Evolutionary conservation across 2,113 vertebrate species (phyloP).

Genomic region (rabbit (Oryctolagus cuniculus)): DNA sequence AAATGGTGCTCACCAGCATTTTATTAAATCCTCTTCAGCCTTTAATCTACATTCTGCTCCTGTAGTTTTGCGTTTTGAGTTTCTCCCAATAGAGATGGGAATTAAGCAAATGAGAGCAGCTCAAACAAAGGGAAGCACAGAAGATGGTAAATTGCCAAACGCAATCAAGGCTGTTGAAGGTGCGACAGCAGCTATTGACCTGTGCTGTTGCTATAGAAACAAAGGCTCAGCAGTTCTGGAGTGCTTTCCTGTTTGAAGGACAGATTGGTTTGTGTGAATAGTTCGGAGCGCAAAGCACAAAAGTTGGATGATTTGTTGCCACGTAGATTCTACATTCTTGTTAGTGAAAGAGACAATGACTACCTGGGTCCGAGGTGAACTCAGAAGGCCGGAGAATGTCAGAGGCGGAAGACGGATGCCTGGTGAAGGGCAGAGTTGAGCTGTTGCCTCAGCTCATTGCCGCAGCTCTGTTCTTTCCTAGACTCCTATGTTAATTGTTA

Average conservation of each 20-base stretch:
- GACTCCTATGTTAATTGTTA: neutral
- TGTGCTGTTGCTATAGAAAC: conserved; percentile 72
- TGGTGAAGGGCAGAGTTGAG: neutral
- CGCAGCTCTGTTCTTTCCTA: neutral
- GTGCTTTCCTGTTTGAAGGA: conserved; percentile 40
- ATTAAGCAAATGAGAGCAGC: conserved; percentile 59
- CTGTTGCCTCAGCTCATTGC: neutral
- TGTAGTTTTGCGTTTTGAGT: neutral
- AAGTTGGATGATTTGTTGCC: neutral
- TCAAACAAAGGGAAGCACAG: conserved; percentile 69
- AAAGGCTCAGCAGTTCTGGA: neutral
- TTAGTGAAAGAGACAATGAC: neutral
- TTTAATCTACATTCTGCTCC: conserved; percentile 63
- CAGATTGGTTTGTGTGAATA: conserved; percentile 19
- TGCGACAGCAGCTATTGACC: conserved; percentile 59
- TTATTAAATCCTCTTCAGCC: neutral
- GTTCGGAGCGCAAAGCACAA: neutral
- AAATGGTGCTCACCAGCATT: neutral
- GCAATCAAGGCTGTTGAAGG: conserved; percentile 65
- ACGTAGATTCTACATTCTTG: neutral
- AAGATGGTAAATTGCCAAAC: conserved; percentile 47
- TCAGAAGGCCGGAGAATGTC: neutral
- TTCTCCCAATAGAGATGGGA: conserved; percentile 53
- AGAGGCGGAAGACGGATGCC: neutral
- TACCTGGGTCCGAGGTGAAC: neutral